Evolutionary conservation across 2,797 vertebrate species (phyloP).

Genomic region (Nyctibius grandis): DNA sequence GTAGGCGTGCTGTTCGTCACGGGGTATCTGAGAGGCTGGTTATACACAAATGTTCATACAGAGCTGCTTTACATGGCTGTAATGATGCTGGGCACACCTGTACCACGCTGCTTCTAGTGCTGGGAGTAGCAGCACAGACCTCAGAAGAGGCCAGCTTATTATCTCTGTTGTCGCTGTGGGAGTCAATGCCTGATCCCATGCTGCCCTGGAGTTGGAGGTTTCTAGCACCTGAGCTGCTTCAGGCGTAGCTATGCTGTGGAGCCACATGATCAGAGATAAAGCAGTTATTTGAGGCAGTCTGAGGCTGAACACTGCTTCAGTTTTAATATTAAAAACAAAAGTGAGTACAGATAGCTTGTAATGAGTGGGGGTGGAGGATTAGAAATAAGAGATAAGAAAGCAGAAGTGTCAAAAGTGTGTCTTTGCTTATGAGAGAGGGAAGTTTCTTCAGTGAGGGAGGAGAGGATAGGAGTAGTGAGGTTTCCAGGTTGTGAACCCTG

Average conservation of each 20-base stretch:
- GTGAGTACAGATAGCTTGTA: not conserved
- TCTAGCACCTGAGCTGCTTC: not conserved
- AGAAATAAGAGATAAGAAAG: not conserved
- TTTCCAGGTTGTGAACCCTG: not conserved
- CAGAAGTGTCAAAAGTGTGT: not conserved
- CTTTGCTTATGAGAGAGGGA: not conserved
- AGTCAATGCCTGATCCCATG: accelerated
- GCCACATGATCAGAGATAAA: accelerated
- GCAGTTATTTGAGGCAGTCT: not conserved
- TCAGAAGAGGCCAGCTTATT: not conserved
- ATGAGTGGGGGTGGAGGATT: not conserved
- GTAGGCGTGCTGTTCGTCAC: not conserved
- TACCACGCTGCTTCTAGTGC: accelerated
- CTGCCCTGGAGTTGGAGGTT: not conserved
- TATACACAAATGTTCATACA: not conserved
- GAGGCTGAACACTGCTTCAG: not conserved
- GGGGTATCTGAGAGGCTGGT: not conserved
- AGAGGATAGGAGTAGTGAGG: not conserved
- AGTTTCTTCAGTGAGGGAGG: not conserved
- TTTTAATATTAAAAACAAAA: not conserved
- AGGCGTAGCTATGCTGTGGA: not conserved
- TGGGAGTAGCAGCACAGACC: not conserved
- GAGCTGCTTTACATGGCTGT: not conserved
- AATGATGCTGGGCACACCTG: not conserved
- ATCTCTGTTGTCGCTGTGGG: not conserved